Conservation (phyloP, 2,888 invertebrate species). For the Schrankia costaestrigalis region DNA sequence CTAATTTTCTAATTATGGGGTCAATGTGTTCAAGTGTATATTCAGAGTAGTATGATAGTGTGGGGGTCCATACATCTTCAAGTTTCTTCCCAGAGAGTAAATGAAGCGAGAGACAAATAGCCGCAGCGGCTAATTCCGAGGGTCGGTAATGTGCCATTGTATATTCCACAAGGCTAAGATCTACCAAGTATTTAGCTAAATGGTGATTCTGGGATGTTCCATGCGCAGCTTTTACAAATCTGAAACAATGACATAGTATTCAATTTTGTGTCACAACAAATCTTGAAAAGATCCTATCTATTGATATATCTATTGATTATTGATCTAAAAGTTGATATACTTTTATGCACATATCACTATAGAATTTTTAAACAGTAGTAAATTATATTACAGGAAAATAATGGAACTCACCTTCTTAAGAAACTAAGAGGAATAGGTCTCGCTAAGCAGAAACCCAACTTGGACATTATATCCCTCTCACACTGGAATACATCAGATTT, state of each 20-base stretch:
- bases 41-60: slow-evolving; percentile 87
- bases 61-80: slow-evolving; percentile 85
- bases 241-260: slow-evolving; percentile 43
- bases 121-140: slow-evolving; percentile 91
- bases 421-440: slow-evolving; percentile 94
- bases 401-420: slow-evolving; percentile 84
- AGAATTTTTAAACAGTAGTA: no score
- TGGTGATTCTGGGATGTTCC: slow-evolving; percentile 85
- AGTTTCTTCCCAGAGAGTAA: slow-evolving; percentile 75
- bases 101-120: slow-evolving; percentile 85
- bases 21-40: slow-evolving; percentile 86
- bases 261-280: no score
- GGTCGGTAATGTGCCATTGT: slow-evolving; percentile 88
- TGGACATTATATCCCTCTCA: slow-evolving; percentile 89
- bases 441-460: slow-evolving; percentile 90
- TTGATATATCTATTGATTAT: no score
- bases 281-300: no score
- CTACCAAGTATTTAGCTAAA: slow-evolving; percentile 94
- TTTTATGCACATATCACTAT: no score
- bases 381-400: not conserved
- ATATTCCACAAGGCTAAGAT: slow-evolving; percentile 91
- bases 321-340: no score
- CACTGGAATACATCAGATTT: slow-evolving; percentile 89
- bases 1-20: slow-evolving; percentile 85
- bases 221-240: slow-evolving; percentile 81